Conservation (phyloP, 2,888 invertebrate species). For the Corbicula japonica region DNA sequence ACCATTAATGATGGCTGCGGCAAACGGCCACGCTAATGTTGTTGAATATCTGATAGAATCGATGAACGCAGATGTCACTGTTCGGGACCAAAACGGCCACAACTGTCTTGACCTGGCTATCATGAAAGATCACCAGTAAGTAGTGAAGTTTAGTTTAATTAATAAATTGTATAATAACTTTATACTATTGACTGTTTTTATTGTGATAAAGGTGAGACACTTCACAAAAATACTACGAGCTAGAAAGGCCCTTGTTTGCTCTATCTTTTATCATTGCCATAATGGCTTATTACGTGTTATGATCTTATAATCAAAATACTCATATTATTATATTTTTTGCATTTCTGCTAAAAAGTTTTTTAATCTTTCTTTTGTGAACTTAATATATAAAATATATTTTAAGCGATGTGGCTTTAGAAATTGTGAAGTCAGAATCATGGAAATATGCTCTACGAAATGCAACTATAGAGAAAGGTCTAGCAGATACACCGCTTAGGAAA, state of each 20-base stretch:
- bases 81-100: slow-evolving; percentile 81
- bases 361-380: background rate
- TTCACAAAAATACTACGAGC: background rate
- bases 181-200: too few relatives aligned
- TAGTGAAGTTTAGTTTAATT: too few relatives aligned
- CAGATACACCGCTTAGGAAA: slow-evolving; percentile 87
- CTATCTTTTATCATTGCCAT: background rate
- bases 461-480: slow-evolving; percentile 76
- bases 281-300: background rate
- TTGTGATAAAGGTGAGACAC: too few relatives aligned
- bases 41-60: slow-evolving; percentile 85
- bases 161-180: too few relatives aligned
- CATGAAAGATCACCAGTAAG: slow-evolving; percentile 85
- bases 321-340: background rate
- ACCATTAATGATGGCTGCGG: slow-evolving; percentile 86
- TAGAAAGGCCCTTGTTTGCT: background rate
- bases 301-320: background rate
- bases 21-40: slow-evolving; percentile 85
- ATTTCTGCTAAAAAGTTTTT: background rate
- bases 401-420: slow-evolving; percentile 86
- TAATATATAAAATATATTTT: slow-evolving; percentile 16
- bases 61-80: slow-evolving; percentile 82
- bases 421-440: slow-evolving; percentile 87
- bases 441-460: slow-evolving; percentile 86
- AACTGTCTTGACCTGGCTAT: slow-evolving; percentile 87